Conservation (phyloP, 2,888 invertebrate species). For the Antitype chi region DNA sequence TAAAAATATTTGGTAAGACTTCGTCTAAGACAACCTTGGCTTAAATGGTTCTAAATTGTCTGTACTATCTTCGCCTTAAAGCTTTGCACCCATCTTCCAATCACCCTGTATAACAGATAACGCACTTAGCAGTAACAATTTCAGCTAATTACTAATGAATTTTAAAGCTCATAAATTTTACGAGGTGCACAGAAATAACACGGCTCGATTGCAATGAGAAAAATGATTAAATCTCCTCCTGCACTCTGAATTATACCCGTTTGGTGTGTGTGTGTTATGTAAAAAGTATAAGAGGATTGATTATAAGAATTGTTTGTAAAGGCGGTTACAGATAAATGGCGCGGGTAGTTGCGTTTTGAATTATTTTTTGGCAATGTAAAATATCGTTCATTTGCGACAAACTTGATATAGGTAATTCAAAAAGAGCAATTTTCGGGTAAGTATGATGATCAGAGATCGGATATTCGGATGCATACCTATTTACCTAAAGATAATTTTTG, state of each 20-base stretch:
- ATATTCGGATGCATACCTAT: no score
- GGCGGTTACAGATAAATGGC: slow-evolving; percentile 32
- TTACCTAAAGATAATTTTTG: no score
- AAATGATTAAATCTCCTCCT: slow-evolving; percentile 48
- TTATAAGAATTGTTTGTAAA: slow-evolving; percentile 47
- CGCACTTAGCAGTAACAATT: neutral
- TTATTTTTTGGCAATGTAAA: neutral
- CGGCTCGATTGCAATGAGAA: slow-evolving; percentile 31
- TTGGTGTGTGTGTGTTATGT: slow-evolving; percentile 14
- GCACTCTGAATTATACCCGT: slow-evolving; percentile 34
- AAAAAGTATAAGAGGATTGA: slow-evolving; percentile 43
- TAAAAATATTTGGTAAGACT: no score
- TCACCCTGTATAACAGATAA: no score
- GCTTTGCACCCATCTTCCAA: no score
- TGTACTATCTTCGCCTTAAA: no score
- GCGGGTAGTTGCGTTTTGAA: neutral
- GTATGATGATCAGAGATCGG: no score
- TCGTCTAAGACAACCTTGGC: no score
- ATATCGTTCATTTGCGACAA: no score
- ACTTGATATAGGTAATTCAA: no score
- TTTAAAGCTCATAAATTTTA: neutral
- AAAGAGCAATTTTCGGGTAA: no score
- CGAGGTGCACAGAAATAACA: neutral
- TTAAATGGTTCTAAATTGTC: no score
- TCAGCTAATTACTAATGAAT: neutral